A percentile compares a stretch with the other conserved stretches of the same genome.
These are phyloP conservation scores for Morpho achilles DNA, from an alignment of 2,888 invertebrate genomes.

Conservation along the genomic window DNA sequence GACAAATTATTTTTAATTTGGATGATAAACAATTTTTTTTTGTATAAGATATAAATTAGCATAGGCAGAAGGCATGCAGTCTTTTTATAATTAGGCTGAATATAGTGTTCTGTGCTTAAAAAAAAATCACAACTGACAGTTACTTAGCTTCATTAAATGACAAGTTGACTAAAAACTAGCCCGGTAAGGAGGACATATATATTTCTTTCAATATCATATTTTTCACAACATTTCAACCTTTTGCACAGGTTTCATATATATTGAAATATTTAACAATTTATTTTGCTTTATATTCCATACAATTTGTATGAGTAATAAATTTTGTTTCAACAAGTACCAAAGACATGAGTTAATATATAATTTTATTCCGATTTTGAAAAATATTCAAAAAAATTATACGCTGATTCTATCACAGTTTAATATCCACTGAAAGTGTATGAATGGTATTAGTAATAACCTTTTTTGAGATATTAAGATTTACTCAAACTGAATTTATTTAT, in stretches of 20 bases:
- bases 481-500: too few relatives aligned
- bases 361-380: too few relatives aligned
- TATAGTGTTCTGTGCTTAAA: too few relatives aligned
- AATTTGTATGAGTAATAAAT: neutral
- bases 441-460: too few relatives aligned
- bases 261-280: constrained; percentile 1
- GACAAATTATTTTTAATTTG: too few relatives aligned
- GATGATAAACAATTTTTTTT: neutral
- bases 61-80: neutral
- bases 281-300: neutral
- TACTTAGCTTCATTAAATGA: constrained; percentile 16
- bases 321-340: constrained; percentile 2
- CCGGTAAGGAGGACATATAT: constrained; percentile 24
- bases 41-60: neutral
- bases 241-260: neutral
- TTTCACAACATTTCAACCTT: neutral
- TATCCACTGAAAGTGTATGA: too few relatives aligned
- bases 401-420: too few relatives aligned
- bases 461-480: too few relatives aligned
- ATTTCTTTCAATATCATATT: constrained; percentile 2
- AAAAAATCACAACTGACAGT: constrained; percentile 11
- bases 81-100: neutral
- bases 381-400: too few relatives aligned
- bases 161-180: constrained; percentile 17
- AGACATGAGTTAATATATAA: too few relatives aligned